These are phyloP conservation scores for Platysteira castanea DNA, from an alignment of 2,113 vertebrate genomes.

Conservation along the genomic window DNA sequence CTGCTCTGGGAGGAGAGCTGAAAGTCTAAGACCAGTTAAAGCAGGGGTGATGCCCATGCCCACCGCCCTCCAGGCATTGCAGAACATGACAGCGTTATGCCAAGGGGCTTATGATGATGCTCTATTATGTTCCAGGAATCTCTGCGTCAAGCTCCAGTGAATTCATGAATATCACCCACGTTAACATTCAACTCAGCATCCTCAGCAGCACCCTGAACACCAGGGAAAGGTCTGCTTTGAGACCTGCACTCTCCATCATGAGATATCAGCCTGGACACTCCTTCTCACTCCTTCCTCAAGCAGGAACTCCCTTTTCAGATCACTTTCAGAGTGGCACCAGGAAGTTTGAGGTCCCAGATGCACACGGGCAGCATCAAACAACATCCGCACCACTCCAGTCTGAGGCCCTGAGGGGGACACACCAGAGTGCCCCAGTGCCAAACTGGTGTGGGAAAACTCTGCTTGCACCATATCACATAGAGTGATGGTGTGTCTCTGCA, in stretches of 20 bases:
- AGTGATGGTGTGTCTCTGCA: fast-evolving
- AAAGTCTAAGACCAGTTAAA: not conserved
- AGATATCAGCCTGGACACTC: not conserved
- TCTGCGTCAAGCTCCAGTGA: not conserved
- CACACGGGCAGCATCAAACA: not conserved
- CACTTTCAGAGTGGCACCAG: not conserved
- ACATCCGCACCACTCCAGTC: not conserved
- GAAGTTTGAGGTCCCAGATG: not conserved
- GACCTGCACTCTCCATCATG: not conserved
- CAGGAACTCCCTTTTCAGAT: not conserved
- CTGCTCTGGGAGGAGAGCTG: not conserved
- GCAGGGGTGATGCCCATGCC: not conserved
- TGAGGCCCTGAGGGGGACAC: not conserved
- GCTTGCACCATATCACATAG: fast-evolving
- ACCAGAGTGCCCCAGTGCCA: not conserved
- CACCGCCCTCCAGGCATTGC: fast-evolving
- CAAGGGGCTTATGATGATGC: not conserved
- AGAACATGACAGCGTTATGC: not conserved
- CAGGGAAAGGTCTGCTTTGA: not conserved
- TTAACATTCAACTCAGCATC: not conserved
- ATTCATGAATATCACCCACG: not conserved
- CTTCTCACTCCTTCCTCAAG: not conserved
- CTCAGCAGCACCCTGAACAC: not conserved
- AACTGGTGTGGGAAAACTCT: not conserved
- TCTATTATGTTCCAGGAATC: not conserved